phyloP scores from a whole-genome alignment of 2,797 vertebrate species.

The Xiphophorus birchmanni region DNA sequence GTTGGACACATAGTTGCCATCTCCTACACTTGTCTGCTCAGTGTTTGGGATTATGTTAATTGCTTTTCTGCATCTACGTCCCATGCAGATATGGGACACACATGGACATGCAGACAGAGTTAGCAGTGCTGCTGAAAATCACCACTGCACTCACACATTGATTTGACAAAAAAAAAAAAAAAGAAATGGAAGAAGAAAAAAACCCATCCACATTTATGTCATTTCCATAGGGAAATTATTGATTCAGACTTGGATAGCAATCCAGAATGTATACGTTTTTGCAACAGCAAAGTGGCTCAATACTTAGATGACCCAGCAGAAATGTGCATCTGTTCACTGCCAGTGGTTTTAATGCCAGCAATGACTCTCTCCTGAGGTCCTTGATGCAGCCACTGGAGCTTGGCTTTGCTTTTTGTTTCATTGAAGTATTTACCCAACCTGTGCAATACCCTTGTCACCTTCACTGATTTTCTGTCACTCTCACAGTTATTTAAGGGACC shows the following conservation, averaged over 20 bases:
- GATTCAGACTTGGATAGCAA: conserved; percentile 31
- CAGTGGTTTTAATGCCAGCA: conserved; percentile 20
- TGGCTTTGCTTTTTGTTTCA: background rate
- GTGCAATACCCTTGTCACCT: conserved; percentile 34
- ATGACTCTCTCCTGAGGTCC: conserved; percentile 38
- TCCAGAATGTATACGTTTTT: conserved; percentile 17
- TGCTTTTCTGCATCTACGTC: conserved; percentile 13
- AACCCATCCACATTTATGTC: conserved; percentile 18
- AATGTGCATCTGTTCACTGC: conserved; percentile 31
- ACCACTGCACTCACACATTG: conserved; percentile 20
- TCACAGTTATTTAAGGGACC: conserved; percentile 4
- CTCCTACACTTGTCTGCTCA: conserved; percentile 37
- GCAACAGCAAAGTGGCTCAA: conserved; percentile 22
- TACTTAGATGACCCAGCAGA: conserved; percentile 20
- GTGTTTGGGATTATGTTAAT: conserved; percentile 38
- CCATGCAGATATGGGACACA: conserved; percentile 10
- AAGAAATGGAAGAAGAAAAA: too few relatives aligned
- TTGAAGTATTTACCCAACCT: conserved; percentile 43
- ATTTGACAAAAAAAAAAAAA: background rate
- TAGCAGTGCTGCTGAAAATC: conserved; percentile 26
- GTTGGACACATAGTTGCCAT: conserved; percentile 31
- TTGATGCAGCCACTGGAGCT: conserved; percentile 51
- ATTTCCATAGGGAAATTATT: conserved; percentile 30
- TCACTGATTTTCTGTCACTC: conserved; percentile 8
- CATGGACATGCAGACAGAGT: background rate